A percentile compares a stretch with the other conserved stretches of the same genome.
Conservation (phyloP, 2,797 vertebrate species). For the Sarcophilus harrisii region DNA sequence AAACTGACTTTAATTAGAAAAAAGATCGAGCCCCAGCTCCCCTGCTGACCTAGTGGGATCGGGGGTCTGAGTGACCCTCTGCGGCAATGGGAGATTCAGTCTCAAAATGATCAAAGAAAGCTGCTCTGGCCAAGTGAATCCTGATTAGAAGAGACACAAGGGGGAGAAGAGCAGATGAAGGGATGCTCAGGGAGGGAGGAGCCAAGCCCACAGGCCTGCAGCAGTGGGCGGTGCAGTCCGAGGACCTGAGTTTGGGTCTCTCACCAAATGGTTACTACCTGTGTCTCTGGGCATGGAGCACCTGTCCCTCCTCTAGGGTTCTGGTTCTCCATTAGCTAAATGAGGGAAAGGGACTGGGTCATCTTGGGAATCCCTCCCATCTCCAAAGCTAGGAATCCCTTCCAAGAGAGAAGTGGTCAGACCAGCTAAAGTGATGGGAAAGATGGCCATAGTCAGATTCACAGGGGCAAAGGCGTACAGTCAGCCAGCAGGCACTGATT, state of each 20-base stretch:
- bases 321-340: background rate
- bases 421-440: background rate
- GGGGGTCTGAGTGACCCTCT: too few species aligned
- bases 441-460: too few species aligned
- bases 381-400: background rate
- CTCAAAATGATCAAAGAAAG: background rate
- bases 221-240: too few species aligned
- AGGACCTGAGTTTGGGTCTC: background rate
- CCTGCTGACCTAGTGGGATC: background rate
- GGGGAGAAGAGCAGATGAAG: background rate
- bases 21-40: background rate
- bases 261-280: background rate
- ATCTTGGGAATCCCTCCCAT: background rate
- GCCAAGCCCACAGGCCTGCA: background rate
- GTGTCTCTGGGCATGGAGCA: background rate
- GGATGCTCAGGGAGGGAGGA: background rate
- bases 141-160: background rate
- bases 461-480: background rate
- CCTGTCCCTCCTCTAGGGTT: background rate
- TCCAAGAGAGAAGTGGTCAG: background rate
- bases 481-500: background rate
- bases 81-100: too few species aligned
- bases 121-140: background rate
- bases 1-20: background rate
- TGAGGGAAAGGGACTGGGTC: background rate